Percentiles rank a stretch among this genome's conserved stretches.
phyloP scores from a whole-genome alignment of 1,140 invertebrate genomes.

The Ephestia elutella region DNA sequence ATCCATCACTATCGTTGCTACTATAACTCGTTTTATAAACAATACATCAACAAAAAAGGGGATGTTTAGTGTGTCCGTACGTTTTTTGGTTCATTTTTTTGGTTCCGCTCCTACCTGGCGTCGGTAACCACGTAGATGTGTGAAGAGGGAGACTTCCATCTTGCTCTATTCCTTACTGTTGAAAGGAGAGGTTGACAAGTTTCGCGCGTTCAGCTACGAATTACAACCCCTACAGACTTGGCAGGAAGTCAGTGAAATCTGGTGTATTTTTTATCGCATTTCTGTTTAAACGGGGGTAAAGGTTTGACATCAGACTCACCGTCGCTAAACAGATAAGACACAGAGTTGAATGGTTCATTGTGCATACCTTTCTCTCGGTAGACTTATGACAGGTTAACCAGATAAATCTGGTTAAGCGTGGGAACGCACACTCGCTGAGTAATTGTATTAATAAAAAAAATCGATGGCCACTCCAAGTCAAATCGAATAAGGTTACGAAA shows the following conservation, averaged over 20 bases:
- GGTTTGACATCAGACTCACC: conserved; percentile 54
- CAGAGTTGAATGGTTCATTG: conserved; percentile 52
- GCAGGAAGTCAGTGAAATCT: conserved; percentile 70
- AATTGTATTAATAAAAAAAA: background rate
- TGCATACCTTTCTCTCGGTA: conserved; percentile 16
- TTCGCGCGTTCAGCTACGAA: conserved; percentile 40
- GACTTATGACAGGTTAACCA: conserved; percentile 11
- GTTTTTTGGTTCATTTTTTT: conserved; percentile 58
- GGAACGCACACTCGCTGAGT: background rate
- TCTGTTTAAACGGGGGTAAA: conserved; percentile 60
- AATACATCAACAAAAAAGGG: conserved; percentile 62
- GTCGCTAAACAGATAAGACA: conserved; percentile 46
- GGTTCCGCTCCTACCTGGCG: conserved; percentile 61
- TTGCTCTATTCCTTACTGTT: conserved; percentile 24
- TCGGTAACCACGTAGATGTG: conserved; percentile 51
- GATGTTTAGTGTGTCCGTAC: conserved; percentile 63
- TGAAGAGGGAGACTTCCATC: conserved; percentile 39
- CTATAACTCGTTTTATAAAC: conserved; percentile 58
- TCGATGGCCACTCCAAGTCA: background rate
- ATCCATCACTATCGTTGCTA: conserved; percentile 48
- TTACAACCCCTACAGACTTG: conserved; percentile 42
- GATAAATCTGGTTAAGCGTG: conserved; percentile 7
- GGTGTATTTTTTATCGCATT: conserved; percentile 59
- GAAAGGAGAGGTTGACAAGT: conserved; percentile 39
- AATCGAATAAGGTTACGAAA: background rate